Evolutionary conservation across 2,113 vertebrate species (phyloP), one percentile per base, ranked within the genome.

Genomic region (Ciconia stormi): DNA sequence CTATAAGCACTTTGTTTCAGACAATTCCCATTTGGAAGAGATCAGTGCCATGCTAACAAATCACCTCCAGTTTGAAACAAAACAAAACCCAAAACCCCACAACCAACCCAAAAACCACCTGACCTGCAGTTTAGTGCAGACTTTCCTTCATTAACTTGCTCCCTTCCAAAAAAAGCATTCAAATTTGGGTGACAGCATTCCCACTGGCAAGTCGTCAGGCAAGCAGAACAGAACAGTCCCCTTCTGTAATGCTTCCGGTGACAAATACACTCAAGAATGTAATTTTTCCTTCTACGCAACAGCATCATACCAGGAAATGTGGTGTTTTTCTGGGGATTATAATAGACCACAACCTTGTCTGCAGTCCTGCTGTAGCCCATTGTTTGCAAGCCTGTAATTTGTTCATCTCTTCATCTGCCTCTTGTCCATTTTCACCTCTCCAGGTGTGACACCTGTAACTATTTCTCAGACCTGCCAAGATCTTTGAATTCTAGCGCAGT

Each of bases 311-410:
- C 82, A 93, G 95, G 93, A 97, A 95, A 85, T 26, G 30, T 44
- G 32, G 12, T 84, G 66, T 79, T 93, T 91, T 94, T 88, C 70
- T 93, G 78, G 13, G 40, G 66, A 86, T 91, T 91, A 82, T 93
- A 72, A 65, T 67, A 93, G 77, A 86, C 87, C 76, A 88, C 85
- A 90, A 94, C 87, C 93, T 96, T 90, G 87, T 94, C 93, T 96
- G 5, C 49, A 85, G 84, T 80, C 25, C 46, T 95, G 49, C 53
- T 90, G 40, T 53, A 90, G 53, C 36, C 73, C 21, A 56, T 95
- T 96, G 91, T 92, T 94, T 93, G 58, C 66, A 82, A 82, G 36
- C 40, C 66, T 95, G 70, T 96, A 94, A 94, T 96, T 93, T 96
- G 65, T 87, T 91, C 44, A 46, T 61, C n/a, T 61, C 50, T 80